Evolutionary conservation across 1,140 invertebrate genomes (phyloP), one percentile per base, ranked within the genome.

Genomic region (Paraescarpia echinospica): DNA sequence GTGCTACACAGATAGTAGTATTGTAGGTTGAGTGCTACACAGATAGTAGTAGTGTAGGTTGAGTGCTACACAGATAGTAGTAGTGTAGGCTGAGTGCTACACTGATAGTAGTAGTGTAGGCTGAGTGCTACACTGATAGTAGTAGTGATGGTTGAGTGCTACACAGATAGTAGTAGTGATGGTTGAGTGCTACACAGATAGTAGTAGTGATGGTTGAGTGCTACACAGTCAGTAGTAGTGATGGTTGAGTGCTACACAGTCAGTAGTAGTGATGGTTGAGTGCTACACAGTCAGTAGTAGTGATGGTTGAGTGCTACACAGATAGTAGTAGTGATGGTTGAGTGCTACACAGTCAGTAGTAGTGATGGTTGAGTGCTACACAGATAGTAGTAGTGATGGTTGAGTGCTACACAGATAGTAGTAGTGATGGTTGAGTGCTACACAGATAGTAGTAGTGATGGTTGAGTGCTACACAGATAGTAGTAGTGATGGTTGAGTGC

Each of bases 121-220:
- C 5, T 33, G n/a, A 34, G 33, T 33, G 35, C 31, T 8, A 51
- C 94, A 96, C 96, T 98, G 41, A 41, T 12, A 41, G 4, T 41
- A 41, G 12, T 41, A 27, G 59, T 14, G 22, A 4, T 2, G 18
- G 59, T 90, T 33, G n/a, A 34, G 33, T 90, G 35, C 5, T 22
- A 41, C 94, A n/a, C n/a, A n/a, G n/a, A n/a, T n/a, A n/a, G n/a
- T n/a, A n/a, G n/a, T n/a, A n/a, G n/a, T n/a, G n/a, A n/a, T n/a
- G n/a, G n/a, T n/a, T n/a, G 41, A 41, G 41, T 41, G 41, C 4
- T 12, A 41, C 41, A 41, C 4, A 41, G 41, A 41, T 12, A 41
- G 4, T 41, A 41, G 12, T 41, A 41, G 41, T 6, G 41, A 6
- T 41, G 41, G 12, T 4, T 41, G 41, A 41, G 41, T 6, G 41